These are phyloP conservation scores for Melitaea athalia DNA, from an alignment of 2,888 invertebrate species.

Conservation along the genomic window DNA sequence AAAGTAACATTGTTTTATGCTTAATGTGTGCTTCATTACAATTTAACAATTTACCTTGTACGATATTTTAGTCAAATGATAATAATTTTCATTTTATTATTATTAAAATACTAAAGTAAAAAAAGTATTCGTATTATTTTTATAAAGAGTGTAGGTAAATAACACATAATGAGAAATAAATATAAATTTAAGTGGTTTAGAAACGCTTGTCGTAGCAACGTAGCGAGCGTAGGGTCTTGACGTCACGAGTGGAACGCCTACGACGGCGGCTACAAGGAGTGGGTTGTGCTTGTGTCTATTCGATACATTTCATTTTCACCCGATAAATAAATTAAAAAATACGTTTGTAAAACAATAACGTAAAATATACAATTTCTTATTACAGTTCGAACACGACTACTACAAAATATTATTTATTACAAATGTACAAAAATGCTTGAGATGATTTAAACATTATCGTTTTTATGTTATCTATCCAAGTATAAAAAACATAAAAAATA, in stretches of 20 bases:
- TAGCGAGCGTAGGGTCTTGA: slow-evolving; percentile 47
- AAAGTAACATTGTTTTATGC: not conserved
- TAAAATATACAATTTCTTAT: not conserved
- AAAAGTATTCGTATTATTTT: no score
- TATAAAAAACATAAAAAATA: no score
- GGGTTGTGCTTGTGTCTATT: slow-evolving; percentile 19
- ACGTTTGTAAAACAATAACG: not conserved
- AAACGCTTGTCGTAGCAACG: slow-evolving; percentile 39
- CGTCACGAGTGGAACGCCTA: slow-evolving; percentile 48
- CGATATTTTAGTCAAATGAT: not conserved
- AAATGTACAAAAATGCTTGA: no score
- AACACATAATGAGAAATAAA: not conserved
- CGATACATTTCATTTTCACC: not conserved
- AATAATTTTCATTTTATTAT: not conserved
- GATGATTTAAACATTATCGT: no score
- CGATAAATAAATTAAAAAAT: not conserved
- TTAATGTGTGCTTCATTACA: not conserved
- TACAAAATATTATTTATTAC: not conserved
- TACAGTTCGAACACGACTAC: not conserved
- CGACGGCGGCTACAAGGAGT: slow-evolving; percentile 47
- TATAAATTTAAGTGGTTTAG: not conserved
- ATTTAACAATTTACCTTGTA: not conserved
- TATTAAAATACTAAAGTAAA: no score
- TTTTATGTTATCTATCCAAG: no score
- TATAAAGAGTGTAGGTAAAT: not conserved